Evolutionary conservation across 2,888 invertebrate genomes (phyloP).

Genomic region (Itoplectis maculator): DNA sequence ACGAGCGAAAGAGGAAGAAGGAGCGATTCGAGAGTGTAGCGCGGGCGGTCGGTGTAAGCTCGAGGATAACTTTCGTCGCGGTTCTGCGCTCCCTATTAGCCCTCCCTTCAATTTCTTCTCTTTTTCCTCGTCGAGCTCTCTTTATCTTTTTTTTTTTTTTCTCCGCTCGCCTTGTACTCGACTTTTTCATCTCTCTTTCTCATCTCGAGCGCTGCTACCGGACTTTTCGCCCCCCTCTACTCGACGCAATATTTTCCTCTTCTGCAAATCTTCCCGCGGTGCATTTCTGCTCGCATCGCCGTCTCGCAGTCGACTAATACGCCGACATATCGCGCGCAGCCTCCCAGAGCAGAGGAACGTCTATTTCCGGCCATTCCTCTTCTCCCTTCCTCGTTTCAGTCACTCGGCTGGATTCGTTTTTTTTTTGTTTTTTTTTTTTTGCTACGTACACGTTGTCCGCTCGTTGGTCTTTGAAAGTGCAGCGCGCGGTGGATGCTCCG

Average conservation of each 20-base stretch:
- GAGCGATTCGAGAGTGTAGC: not conserved
- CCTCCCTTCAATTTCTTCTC: slow-evolving; percentile 42
- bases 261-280: slow-evolving; percentile 33
- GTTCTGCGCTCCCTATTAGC: slow-evolving; percentile 66
- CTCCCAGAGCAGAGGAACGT: slow-evolving; percentile 57
- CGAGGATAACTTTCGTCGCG: slow-evolving; percentile 67
- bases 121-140: slow-evolving; percentile 23
- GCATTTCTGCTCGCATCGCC: slow-evolving; percentile 40
- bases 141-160: slow-evolving; percentile 27
- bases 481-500: slow-evolving; percentile 68
- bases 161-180: not conserved
- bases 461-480: slow-evolving; percentile 70
- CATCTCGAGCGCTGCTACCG: slow-evolving; percentile 42
- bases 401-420: slow-evolving; percentile 27
- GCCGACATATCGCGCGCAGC: slow-evolving; percentile 58
- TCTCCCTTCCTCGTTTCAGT: slow-evolving; percentile 57
- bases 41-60: slow-evolving; percentile 60
- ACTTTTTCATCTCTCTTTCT: slow-evolving; percentile 38
- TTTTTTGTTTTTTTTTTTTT: slow-evolving; percentile 57
- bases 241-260: slow-evolving; percentile 13
- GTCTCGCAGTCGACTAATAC: slow-evolving; percentile 56
- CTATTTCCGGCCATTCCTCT: slow-evolving; percentile 66
- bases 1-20: slow-evolving; percentile 31
- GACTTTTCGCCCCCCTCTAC: slow-evolving; percentile 45
- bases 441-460: slow-evolving; percentile 54